Evolutionary conservation across 1,140 invertebrate species (phyloP).

Genomic region (Propsilocerus akamusi): DNA sequence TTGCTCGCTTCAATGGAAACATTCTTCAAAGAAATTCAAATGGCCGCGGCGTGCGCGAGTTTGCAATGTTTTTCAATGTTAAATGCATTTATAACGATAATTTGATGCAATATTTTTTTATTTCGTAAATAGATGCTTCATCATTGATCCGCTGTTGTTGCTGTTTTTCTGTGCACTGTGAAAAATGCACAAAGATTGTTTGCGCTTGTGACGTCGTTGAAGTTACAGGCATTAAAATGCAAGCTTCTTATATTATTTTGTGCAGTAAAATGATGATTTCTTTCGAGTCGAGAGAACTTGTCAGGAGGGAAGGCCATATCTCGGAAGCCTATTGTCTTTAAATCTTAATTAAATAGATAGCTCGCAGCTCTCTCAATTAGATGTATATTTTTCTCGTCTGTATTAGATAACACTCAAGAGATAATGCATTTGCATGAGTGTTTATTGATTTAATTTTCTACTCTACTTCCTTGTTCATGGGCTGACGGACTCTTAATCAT

Average conservation of each 20-base stretch:
- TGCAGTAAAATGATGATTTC: background rate
- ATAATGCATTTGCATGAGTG: too few relatives aligned
- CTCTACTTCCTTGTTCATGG: too few relatives aligned
- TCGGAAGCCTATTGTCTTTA: background rate
- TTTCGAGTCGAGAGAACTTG: too few relatives aligned
- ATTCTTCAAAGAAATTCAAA: background rate
- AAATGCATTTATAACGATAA: constrained; percentile 1
- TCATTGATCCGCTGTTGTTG: background rate
- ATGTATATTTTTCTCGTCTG: too few relatives aligned
- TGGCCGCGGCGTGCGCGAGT: background rate
- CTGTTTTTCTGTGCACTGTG: background rate
- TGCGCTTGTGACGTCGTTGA: background rate
- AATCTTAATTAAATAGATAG: constrained; percentile 1
- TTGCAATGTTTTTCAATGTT: background rate
- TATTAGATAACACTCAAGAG: too few relatives aligned
- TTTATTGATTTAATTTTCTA: too few relatives aligned
- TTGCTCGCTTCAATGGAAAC: too few relatives aligned
- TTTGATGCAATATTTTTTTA: background rate
- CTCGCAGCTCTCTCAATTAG: too few relatives aligned
- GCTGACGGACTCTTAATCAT: too few relatives aligned
- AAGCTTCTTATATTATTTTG: too few relatives aligned
- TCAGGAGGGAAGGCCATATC: background rate
- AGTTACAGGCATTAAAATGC: background rate
- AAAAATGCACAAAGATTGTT: background rate
- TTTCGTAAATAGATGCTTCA: background rate